These are phyloP conservation scores for Drosophila percnosoma DNA, from an alignment of 2,888 invertebrate genomes.

Conservation along the genomic window DNA sequence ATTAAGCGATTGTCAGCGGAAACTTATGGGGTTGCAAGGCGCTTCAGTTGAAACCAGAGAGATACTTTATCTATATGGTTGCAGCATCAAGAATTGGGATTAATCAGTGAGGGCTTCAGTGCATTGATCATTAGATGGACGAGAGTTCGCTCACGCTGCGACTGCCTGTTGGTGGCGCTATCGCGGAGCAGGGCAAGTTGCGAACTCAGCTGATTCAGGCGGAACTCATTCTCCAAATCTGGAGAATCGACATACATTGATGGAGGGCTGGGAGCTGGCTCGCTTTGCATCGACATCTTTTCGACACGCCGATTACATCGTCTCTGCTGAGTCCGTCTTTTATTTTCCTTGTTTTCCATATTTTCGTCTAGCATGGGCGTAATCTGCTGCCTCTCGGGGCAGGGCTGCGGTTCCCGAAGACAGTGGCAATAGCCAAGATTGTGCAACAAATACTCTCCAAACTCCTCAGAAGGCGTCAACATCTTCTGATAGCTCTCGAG, in stretches of 20 bases:
- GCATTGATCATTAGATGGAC: slow-evolving; percentile 47
- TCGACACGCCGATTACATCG: slow-evolving; percentile 45
- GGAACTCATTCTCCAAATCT: slow-evolving; percentile 28
- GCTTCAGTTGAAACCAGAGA: background rate
- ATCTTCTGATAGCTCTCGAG: slow-evolving; percentile 66
- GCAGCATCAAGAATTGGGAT: fast-evolving
- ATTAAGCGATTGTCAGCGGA: background rate
- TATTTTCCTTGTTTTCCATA: background rate
- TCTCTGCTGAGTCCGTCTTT: slow-evolving; percentile 28
- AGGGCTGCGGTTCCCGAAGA: slow-evolving; percentile 38
- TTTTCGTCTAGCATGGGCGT: background rate
- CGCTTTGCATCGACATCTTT: slow-evolving; percentile 14
- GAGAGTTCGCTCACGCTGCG: slow-evolving; percentile 1
- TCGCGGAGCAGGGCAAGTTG: slow-evolving; percentile 19
- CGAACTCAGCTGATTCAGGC: slow-evolving; percentile 31
- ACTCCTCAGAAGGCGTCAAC: slow-evolving; percentile 68
- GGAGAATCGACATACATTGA: background rate
- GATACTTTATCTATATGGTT: background rate
- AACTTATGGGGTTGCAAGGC: background rate
- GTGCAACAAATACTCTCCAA: slow-evolving; percentile 71
- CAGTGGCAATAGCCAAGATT: slow-evolving; percentile 77
- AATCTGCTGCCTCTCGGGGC: background rate
- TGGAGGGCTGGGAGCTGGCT: background rate
- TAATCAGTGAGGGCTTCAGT: slow-evolving; percentile 39
- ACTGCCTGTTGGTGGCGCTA: fast-evolving